Base-by-base conservation (phyloP, 2,888 invertebrate genomes). In the Folsomia manolachei region DNA sequence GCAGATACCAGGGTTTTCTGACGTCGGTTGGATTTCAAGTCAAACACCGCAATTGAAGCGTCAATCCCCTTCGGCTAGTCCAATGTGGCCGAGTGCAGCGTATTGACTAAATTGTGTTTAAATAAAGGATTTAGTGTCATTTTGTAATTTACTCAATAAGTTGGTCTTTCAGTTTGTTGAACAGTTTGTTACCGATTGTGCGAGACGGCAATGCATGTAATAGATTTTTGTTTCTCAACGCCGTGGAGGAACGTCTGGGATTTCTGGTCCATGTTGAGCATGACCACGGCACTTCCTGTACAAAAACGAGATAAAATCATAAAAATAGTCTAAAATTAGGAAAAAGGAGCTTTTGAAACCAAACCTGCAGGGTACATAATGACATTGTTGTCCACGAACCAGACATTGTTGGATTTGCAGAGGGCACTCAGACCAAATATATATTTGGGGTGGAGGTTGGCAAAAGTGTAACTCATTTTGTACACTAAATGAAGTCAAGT, bases 231-330 rank as follows among this genome's bases (percentile, higher is more conserved):
- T 70, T 85, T 85, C 39, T 85, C 85, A 21, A 84, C 82, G 39
- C 83, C 83, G 65, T 84, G 83, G 63, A 86, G 84, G 77, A 85
- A 85, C 1, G 72, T 75, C 63, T 82, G 81, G 9, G 77, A 74
- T 52, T 84, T 85, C 79, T 84, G 84, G 75, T 85, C 85, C 71
- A 84, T 83, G 76, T 85, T 84, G 81, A 84, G 84, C 67, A 85
- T 78, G 60, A 85, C 83, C 68, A 84, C 83, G 80, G 85, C 83
- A 24, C 84, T 82, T 27, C 85, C 86, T n/a, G n/a, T n/a, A n/a
- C n/a, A n/a, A n/a, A n/a, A n/a, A n/a, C n/a, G n/a, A n/a, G n/a
- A n/a, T n/a, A n/a, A n/a, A n/a, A n/a, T n/a, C n/a, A n/a, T n/a
- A n/a, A n/a, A n/a, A n/a, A n/a, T n/a, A n/a, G n/a, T n/a, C n/a